phyloP scores from a whole-genome alignment of 2,113 vertebrate genomes.

The Hippocampus abdominalis region DNA sequence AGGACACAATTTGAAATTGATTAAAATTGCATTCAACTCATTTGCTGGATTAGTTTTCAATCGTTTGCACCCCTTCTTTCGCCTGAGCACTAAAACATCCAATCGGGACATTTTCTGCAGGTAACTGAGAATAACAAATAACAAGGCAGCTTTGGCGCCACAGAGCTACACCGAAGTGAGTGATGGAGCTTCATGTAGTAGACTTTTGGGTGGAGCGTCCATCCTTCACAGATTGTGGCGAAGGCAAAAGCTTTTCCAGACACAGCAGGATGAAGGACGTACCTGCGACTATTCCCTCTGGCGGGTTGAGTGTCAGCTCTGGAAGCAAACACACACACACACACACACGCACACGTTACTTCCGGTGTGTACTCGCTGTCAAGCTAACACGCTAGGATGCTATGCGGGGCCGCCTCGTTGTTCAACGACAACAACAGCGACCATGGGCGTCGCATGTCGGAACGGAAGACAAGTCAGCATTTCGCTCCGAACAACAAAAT shows the following conservation, averaged over 20 bases:
- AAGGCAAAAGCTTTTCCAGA: no score
- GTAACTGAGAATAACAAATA: no score
- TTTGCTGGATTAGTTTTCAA: no score
- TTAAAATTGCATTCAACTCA: no score
- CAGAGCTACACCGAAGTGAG: neutral
- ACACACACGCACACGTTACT: neutral
- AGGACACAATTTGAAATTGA: no score
- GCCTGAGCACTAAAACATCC: no score
- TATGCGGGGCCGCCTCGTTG: no score
- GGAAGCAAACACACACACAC: neutral
- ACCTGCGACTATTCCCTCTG: conserved; percentile 96
- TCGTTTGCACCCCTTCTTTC: no score
- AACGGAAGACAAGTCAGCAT: neutral
- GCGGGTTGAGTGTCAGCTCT: conserved; percentile 13
- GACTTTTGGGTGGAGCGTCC: neutral
- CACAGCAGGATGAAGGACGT: conserved; percentile 27
- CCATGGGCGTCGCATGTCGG: no score
- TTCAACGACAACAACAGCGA: no score
- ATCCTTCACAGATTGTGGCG: no score
- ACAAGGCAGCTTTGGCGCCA: neutral
- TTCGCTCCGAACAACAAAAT: neutral
- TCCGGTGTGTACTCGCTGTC: neutral
- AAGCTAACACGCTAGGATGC: neutral
- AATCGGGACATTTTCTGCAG: no score
- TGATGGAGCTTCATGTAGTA: neutral